Evolutionary conservation across 2,113 vertebrate species (phyloP), one percentile per base, ranked within the genome.

Genomic region (Pluvialis apricaria): DNA sequence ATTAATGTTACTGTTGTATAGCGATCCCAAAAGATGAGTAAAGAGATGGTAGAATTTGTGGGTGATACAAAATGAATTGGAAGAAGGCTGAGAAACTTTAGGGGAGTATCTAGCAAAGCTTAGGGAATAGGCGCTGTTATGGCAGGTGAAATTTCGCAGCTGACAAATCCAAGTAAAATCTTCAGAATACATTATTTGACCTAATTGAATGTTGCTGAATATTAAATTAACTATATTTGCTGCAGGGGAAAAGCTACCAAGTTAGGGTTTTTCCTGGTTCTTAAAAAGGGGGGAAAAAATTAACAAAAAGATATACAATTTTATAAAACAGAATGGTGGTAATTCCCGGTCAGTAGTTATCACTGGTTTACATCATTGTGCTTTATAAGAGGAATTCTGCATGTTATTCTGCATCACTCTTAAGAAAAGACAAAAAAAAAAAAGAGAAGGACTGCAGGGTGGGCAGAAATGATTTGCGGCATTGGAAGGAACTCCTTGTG

Each of bases 131-230:
- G 21, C 13, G 20, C 22, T 88, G 24, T 57, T 32, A 12, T 70
- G 38, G 17, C 42, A 28, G 29, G 73, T 86, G 60, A 80, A 86
- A 86, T 83, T 71, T 77, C 80, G 22, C 42, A 58, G 66, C 36
- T 77, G 70, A 49, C 14, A 80, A 73, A 70, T 88, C 20, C 4
- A 7, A 55, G 47, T 86, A 88, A 70, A 93, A 45, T 73, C 68
- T 90, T 94, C 22, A 1, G 6, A 86, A 80, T 88, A 22, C 24
- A 9, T 94, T 66, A 94, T 92, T 90, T 92, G 71, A 82, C 87
- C 84, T 86, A 96, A 75, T 89, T 95, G 44, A 51, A 45, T 61
- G 54, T 82, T 92, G 25, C 54, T 85, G 82, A 85, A 84, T 91
- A 76, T 81, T 87, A 81, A 90, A 76, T 87, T 89, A 73, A 51